These are phyloP conservation scores for Eristalis tenax DNA, from an alignment of 2,888 invertebrate genomes.

Conservation along the genomic window DNA sequence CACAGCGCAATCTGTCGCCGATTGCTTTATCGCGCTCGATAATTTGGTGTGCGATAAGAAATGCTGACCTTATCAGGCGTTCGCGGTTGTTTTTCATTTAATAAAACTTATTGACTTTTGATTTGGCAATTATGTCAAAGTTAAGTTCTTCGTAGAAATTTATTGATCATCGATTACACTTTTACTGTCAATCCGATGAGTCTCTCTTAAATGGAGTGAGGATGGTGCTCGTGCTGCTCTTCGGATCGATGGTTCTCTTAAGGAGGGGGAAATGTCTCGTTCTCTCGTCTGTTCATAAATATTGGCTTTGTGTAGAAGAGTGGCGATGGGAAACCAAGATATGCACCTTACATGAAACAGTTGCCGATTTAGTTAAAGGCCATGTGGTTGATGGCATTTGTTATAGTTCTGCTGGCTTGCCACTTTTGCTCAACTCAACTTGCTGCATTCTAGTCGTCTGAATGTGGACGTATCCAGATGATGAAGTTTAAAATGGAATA, in stretches of 20 bases:
- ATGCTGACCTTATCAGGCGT: background rate
- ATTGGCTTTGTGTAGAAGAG: no score
- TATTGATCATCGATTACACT: slow-evolving; percentile 1
- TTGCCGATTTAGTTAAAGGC: no score
- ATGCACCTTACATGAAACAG: no score
- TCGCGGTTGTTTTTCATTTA: slow-evolving; percentile 5
- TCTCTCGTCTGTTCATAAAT: no score
- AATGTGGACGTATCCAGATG: no score
- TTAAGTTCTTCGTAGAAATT: slow-evolving; percentile 10
- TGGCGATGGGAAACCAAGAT: no score
- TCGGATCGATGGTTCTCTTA: background rate
- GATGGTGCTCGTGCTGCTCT: background rate
- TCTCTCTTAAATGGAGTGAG: background rate
- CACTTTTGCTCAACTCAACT: no score
- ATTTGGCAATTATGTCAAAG: slow-evolving; percentile 35
- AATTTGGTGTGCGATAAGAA: background rate
- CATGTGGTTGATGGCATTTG: no score
- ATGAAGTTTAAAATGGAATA: no score
- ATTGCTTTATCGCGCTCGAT: background rate
- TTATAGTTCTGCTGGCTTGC: no score
- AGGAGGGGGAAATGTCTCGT: background rate
- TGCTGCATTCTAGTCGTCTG: no score
- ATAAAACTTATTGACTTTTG: slow-evolving; percentile 29
- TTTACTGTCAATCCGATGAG: background rate
- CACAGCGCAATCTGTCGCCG: background rate